These are phyloP conservation scores for Cepaea hortensis DNA, from an alignment of 2,888 invertebrate species.

Conservation along the genomic window DNA sequence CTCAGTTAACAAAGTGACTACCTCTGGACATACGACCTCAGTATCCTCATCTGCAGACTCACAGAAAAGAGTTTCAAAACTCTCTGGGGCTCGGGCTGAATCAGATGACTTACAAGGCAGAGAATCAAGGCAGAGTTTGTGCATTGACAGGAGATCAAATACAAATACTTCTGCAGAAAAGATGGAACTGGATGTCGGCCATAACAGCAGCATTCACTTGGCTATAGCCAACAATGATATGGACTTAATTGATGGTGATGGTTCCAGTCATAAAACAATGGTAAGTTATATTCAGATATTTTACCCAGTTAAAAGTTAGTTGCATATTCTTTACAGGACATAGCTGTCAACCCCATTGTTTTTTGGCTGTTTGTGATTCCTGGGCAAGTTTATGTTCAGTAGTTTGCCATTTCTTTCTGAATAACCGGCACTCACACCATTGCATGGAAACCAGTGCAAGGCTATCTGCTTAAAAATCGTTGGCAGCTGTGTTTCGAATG, in stretches of 20 bases:
- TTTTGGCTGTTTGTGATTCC: too few relatives aligned
- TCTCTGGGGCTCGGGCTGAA: not conserved
- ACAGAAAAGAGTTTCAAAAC: not conserved
- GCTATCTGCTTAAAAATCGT: too few relatives aligned
- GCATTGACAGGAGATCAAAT: slow-evolving; percentile 35
- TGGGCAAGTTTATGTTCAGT: too few relatives aligned
- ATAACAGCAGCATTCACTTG: not conserved
- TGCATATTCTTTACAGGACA: too few relatives aligned
- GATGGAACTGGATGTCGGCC: not conserved
- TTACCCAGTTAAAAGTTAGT: too few relatives aligned
- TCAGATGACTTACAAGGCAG: not conserved
- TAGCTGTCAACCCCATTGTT: too few relatives aligned
- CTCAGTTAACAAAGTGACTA: not conserved
- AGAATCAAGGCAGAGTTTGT: slow-evolving; percentile 17
- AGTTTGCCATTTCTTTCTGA: too few relatives aligned
- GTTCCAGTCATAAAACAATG: not conserved
- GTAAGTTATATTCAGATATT: not conserved
- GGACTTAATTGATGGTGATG: not conserved
- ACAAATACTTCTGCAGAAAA: not conserved
- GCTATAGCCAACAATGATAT: not conserved
- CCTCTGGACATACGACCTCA: not conserved
- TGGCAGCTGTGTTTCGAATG: too few relatives aligned
- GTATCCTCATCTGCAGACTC: not conserved
- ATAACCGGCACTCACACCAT: too few relatives aligned
- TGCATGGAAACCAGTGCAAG: too few relatives aligned